Base-by-base conservation (phyloP, 2,888 invertebrate species). In the Sphecodes monilicornis region DNA sequence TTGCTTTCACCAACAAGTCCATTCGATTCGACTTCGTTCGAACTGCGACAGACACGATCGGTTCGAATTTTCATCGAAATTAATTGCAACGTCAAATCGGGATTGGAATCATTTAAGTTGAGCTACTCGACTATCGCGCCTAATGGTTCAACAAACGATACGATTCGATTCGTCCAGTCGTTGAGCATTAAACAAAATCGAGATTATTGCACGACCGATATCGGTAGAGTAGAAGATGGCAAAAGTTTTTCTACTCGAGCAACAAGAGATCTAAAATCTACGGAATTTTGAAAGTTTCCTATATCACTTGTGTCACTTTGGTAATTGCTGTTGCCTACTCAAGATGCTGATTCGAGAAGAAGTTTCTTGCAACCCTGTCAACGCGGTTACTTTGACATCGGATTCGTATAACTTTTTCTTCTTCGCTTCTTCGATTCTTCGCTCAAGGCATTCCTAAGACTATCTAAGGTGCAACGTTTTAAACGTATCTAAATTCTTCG, bases 1-100 rank as follows among this genome's bases (percentile, higher is more conserved):
- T 86, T 86, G 86, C 86, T 86, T 86, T 85, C 79, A 79, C 32
- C 29, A 50, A 66, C 77, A 79, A 66, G 46, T 70, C 68, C 75
- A 73, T 54, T 64, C n/a, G 41, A 78, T 36, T n/a, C 26, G 60
- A 70, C 43, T 50, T 54, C 13, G 22, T 22, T 18, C 18, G 36
- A 54, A 70, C 46, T 41, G 50, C 77, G 66, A 41, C 36, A 57
- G n/a, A 41, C 39, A n/a, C 46, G 77, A 18, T 76, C n/a, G 43
- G 39, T 26, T 26, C 46, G 32, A 18, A 32, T 32, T 78, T 54
- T 69, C n/a, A 29, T 73, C 43, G 26, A 72, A 81, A 71, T 32
- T 68, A 68, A 68, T 46, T 66, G 57, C 57, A 72, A 64, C 43
- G 69, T 79, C 50, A n/a, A 81, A 81, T 32, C 54, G 18, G 73